Percentiles rank a stretch among this genome's conserved stretches.
Evolutionary conservation across 2,797 vertebrate genomes (phyloP).

Genomic region (Heterohyrax brucei): DNA sequence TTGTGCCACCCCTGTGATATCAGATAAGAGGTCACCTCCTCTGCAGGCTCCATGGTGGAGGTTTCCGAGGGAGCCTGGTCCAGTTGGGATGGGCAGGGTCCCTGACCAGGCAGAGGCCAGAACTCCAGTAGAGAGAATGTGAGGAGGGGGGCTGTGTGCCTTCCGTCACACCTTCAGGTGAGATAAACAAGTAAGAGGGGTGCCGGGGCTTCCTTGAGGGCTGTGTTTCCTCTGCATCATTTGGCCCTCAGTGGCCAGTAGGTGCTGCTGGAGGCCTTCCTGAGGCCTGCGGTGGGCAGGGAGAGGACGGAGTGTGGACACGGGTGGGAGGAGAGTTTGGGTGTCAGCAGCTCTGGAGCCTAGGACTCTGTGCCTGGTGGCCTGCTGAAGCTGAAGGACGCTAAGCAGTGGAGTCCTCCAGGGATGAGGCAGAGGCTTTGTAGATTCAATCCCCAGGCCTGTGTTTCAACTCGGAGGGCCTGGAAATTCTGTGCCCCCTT

Average conservation of each 20-base stretch:
- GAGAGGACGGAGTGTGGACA: background rate
- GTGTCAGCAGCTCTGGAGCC: background rate
- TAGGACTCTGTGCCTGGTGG: background rate
- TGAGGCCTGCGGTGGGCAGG: background rate
- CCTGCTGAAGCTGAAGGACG: background rate
- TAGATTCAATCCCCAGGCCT: background rate
- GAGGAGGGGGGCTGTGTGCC: background rate
- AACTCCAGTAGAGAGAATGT: accelerated
- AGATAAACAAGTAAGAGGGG: background rate
- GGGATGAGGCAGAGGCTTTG: background rate
- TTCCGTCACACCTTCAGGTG: background rate
- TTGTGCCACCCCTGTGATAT: background rate
- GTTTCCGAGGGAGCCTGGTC: background rate
- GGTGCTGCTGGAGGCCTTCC: background rate
- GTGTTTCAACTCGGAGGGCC: background rate
- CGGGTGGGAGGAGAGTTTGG: background rate
- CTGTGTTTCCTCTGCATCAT: background rate
- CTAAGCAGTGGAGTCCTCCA: too few species aligned
- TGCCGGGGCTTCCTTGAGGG: background rate
- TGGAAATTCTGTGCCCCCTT: background rate
- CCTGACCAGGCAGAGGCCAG: background rate
- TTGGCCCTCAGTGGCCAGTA: too few species aligned
- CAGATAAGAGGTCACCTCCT: background rate
- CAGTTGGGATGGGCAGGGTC: background rate
- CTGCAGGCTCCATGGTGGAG: accelerated